Conservation (phyloP, 2,888 invertebrate genomes). For the Caenorhabditis sp. region DNA sequence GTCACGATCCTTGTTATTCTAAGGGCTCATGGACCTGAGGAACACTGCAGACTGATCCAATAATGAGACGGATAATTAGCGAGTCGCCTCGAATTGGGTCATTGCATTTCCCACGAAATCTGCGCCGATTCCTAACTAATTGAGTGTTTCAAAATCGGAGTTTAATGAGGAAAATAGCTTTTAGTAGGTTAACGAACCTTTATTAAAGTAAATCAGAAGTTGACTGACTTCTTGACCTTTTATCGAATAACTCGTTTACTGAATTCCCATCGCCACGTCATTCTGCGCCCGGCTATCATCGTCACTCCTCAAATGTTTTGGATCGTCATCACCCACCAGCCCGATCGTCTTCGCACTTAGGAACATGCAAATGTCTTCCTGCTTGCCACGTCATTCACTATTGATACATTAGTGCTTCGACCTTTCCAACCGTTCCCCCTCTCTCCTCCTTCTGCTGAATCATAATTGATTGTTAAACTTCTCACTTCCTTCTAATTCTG, state of each 20-base stretch:
- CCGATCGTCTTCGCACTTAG: constrained; percentile 4
- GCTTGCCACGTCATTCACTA: constrained; percentile 3
- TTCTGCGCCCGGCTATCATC: not conserved
- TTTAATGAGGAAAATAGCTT: not conserved
- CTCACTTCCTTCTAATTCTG: too few species aligned
- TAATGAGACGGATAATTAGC: constrained; percentile 48
- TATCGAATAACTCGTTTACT: too few species aligned
- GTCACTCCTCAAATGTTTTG: constrained; percentile 1
- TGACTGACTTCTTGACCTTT: too few species aligned
- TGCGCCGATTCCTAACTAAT: constrained; percentile 3
- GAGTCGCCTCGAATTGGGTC: constrained; percentile 35
- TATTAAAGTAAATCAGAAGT: too few species aligned
- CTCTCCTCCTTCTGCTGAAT: constrained; percentile 19
- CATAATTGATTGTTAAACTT: constrained; percentile 52
- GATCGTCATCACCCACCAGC: too few species aligned
- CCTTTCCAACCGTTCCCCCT: not conserved
- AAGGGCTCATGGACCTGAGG: too few species aligned
- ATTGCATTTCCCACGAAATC: constrained; percentile 38
- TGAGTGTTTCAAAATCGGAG: constrained; percentile 14
- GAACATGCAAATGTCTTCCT: constrained; percentile 8
- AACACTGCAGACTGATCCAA: constrained; percentile 49
- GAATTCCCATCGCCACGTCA: not conserved
- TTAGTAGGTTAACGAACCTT: not conserved
- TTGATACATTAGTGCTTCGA: not conserved
- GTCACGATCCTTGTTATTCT: too few species aligned